Evolutionary conservation across 2,888 invertebrate species (phyloP), one percentile per base, ranked within the genome.

Genomic region (Sabatieria punctata): DNA sequence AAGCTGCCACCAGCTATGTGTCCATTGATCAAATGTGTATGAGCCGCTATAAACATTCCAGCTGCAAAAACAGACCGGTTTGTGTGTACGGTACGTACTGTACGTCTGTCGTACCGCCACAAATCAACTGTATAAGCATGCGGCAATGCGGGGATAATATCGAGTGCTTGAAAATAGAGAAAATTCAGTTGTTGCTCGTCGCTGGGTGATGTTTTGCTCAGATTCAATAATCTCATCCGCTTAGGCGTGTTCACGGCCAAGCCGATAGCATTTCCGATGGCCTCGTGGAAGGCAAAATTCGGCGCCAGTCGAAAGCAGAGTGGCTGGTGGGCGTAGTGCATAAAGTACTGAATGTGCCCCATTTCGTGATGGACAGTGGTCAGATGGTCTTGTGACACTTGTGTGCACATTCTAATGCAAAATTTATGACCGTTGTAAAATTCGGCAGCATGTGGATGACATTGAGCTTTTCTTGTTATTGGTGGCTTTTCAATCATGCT

Each of bases 1-100:
- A 56, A 85, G 68, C 60, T 83, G 74, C 79, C 85, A 85, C 79
- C 82, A 86, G 55, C 84, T 82, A 52, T 84, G 83, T 61, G 85
- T 86, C 64, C 82, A 82, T 55, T 82, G 77, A 40, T 80, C 78
- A 1, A 68, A 60, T 26, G 68, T 56, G 57, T 80, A 79, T 0
- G 80, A 80, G 0, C 81, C 81, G 40, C 77, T 78, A 61, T 85
- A 86, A 1, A 85, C 76, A 54, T 82, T 82, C 75, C 82, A 85
- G n/a, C n/a, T n/a, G n/a, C n/a, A n/a, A n/a, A n/a, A n/a, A n/a
- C n/a, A n/a, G n/a, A n/a, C n/a, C n/a, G n/a, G n/a, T n/a, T n/a
- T n/a, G n/a, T n/a, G n/a, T n/a, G n/a, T n/a, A n/a, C n/a, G n/a
- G n/a, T n/a, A n/a, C n/a, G n/a, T n/a, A n/a, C n/a, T n/a, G n/a